Base-by-base conservation (phyloP, 2,888 invertebrate genomes). In the Eulithis testata region DNA sequence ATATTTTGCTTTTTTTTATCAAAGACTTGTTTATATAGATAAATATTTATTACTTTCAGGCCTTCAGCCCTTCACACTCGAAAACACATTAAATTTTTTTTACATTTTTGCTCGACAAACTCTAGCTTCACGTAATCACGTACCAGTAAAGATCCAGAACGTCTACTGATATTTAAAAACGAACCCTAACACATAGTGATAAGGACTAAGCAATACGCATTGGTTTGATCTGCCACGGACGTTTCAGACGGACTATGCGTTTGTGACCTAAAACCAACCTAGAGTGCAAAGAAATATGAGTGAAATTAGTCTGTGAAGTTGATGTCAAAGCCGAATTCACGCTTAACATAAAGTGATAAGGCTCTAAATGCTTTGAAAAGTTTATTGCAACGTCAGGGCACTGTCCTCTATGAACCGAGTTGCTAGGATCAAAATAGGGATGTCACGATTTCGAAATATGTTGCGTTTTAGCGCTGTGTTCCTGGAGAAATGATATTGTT, bases 21-120 rank as follows among this genome's bases (percentile, higher is more conserved):
- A n/a, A n/a, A n/a, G n/a, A n/a, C n/a, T n/a, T n/a, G 14, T 27
- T 11, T 55, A 21, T 21, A 43, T 8, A 43, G 14, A 43, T 31
- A 51, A 43, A 36, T n/a, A 9, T 47, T 54, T 54, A 37, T 51
- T 37, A 14, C 36, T 55, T 50, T 51, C 51, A 54, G 54, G 7
- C 47, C 49, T 60, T 59, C 58, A 59, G 58, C 43, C 77, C 79
- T 82, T 83, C 82, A 83, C 84, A 85, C 85, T 88, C 84, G 81
- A 85, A 87, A 83, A 87, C 86, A 87, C 89, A 88, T 87, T 85
- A 88, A 75, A 76, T 76, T 85, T 81, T 88, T 88, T 82, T 78
- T 85, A 84, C 88, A 87, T 90, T 90, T 90, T 89, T 82, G 78
- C 85, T 86, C 84, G 86, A 88, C 85, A 86, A 85, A 84, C 86